Evolutionary conservation across 1,140 invertebrate genomes (phyloP).

Genomic region (Ips typographus): DNA sequence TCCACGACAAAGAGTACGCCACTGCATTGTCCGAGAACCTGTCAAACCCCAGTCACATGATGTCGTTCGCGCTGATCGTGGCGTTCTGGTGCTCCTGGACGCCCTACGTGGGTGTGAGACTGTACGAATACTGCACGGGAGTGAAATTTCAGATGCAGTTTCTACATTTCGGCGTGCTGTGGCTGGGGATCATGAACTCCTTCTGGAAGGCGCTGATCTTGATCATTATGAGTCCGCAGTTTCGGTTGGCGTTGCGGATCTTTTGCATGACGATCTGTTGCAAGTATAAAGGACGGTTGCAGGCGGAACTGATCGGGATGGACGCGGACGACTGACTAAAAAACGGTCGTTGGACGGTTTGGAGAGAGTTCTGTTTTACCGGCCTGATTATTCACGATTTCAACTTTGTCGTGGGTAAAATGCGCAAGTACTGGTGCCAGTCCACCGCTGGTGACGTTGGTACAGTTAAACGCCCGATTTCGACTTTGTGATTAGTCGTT

Average conservation of each 20-base stretch:
- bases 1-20: conserved; percentile 92
- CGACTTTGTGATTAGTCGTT: conserved; percentile 22
- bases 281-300: conserved; percentile 73
- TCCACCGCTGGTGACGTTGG: conserved; percentile 12
- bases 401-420: conserved; percentile 46
- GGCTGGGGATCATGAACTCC: conserved; percentile 91
- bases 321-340: conserved; percentile 71
- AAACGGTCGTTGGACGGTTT: conserved; percentile 21
- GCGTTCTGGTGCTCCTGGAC: conserved; percentile 91
- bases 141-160: conserved; percentile 72
- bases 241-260: conserved; percentile 81
- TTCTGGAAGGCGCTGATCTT: conserved; percentile 94
- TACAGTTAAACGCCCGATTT: conserved; percentile 11
- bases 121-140: conserved; percentile 45
- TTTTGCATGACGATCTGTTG: conserved; percentile 90
- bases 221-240: conserved; percentile 84
- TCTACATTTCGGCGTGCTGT: conserved; percentile 88
- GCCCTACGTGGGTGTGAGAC: conserved; percentile 72
- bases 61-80: conserved; percentile 89
- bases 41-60: conserved; percentile 89
- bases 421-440: conserved; percentile 46
- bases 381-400: conserved; percentile 50
- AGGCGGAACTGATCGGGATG: conserved; percentile 79
- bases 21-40: conserved; percentile 88
- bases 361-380: conserved; percentile 42